A percentile compares a stretch with the other conserved stretches of the same genome.
Evolutionary conservation across 2,113 vertebrate genomes (phyloP).

Genomic region (Collichthys lucidus): DNA sequence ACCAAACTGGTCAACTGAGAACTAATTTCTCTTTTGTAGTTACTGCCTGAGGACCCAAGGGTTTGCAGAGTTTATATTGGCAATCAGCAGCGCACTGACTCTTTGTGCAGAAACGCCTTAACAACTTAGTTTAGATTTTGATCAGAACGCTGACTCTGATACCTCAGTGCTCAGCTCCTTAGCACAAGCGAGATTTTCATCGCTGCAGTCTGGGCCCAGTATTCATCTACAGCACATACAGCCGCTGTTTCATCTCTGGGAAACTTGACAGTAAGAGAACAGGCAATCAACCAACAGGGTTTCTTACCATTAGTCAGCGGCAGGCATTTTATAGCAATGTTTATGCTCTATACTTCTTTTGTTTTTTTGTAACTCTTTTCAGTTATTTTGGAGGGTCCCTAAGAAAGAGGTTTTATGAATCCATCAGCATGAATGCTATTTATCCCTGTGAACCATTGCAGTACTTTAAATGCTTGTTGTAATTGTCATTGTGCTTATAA

Average conservation of each 20-base stretch:
- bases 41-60: constrained; percentile 76
- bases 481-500: constrained; percentile 51
- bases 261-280: not conserved
- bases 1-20: constrained; percentile 84
- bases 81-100: constrained; percentile 72
- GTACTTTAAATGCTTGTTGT: constrained; percentile 28
- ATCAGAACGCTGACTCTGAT: constrained; percentile 64
- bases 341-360: not conserved
- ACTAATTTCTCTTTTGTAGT: constrained; percentile 83
- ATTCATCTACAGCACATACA: constrained; percentile 15
- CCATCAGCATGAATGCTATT: constrained; percentile 38
- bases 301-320: not conserved
- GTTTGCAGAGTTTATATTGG: constrained; percentile 78
- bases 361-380: not conserved
- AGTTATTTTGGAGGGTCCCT: not conserved
- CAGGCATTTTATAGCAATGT: not conserved
- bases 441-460: constrained; percentile 8
- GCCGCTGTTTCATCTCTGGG: not conserved
- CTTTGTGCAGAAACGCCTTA: constrained; percentile 75
- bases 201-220: not conserved
- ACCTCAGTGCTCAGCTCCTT: constrained; percentile 33
- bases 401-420: constrained; percentile 27
- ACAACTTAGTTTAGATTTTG: constrained; percentile 74
- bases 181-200: constrained; percentile 29
- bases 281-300: not conserved